Conservation (phyloP, 2,888 invertebrate genomes). For the Seladonia tumulorum region DNA sequence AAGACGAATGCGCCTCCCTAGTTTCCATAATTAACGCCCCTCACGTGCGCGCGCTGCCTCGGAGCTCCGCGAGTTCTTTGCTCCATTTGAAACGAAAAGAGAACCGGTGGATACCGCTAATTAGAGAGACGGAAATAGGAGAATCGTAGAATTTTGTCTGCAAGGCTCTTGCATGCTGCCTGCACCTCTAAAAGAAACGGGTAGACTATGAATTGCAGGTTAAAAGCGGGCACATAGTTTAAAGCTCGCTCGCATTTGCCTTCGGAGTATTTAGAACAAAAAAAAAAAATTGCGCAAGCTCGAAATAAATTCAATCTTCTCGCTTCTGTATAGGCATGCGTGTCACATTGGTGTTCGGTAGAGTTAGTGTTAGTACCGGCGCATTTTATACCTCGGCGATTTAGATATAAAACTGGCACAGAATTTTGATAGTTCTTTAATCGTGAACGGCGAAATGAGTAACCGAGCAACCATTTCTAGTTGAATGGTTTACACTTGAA, state of each 20-base stretch:
- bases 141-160: neutral
- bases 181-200: too few relatives aligned
- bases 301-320: neutral
- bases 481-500: conserved; percentile 17
- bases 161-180: neutral
- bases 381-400: neutral
- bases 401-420: neutral
- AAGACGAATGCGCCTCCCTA: conserved; percentile 48
- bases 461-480: neutral
- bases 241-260: too few relatives aligned
- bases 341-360: neutral
- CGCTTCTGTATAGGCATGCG: neutral
- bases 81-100: neutral
- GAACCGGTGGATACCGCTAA: conserved; percentile 1
- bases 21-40: conserved; percentile 53
- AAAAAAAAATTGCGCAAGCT: neutral
- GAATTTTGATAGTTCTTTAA: neutral
- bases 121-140: conserved; percentile 3
- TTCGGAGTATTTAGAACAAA: too few relatives aligned
- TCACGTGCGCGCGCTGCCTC: conserved; percentile 17
- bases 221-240: neutral
- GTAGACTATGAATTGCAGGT: neutral
- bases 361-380: neutral
- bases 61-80: neutral
- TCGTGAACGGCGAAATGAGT: neutral